Evolutionary conservation across 2,888 invertebrate genomes (phyloP).

Genomic region (Andrena dorsata): DNA sequence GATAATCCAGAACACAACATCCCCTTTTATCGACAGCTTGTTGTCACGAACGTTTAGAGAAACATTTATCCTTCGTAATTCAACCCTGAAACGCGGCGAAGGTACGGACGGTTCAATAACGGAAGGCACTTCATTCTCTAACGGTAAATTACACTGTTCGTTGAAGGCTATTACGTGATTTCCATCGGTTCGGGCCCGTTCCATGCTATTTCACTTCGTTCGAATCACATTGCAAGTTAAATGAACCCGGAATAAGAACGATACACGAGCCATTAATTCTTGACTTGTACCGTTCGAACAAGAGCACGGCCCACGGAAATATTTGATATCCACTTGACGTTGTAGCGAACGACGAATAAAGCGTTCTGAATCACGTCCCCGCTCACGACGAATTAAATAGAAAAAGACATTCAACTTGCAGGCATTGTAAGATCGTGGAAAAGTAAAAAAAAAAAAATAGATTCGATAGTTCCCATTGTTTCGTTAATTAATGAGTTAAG

Average conservation of each 20-base stretch:
- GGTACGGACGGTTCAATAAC: constrained; percentile 5
- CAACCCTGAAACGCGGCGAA: constrained; percentile 1
- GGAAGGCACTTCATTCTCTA: constrained; percentile 2
- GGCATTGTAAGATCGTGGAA: background rate
- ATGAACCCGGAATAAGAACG: constrained; percentile 30
- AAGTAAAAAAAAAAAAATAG: background rate
- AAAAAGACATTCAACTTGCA: background rate
- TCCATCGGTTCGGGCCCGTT: background rate
- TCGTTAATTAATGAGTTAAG: constrained; percentile 24
- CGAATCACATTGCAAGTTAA: constrained; percentile 25
- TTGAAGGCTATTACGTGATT: background rate
- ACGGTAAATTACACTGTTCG: background rate
- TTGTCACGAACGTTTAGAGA: background rate
- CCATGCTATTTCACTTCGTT: background rate
- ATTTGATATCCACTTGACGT: constrained; percentile 40
- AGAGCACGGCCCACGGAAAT: constrained; percentile 6
- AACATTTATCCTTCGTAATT: background rate
- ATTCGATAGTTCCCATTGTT: constrained; percentile 13
- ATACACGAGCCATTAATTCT: constrained; percentile 35
- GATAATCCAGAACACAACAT: background rate
- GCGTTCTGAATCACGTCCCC: background rate
- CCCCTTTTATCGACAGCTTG: background rate
- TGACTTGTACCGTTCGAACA: constrained; percentile 19
- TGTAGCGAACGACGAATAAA: background rate
- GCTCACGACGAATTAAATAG: background rate